Base-by-base conservation (phyloP, 2,797 vertebrate genomes). In the Caiman crocodilus region DNA sequence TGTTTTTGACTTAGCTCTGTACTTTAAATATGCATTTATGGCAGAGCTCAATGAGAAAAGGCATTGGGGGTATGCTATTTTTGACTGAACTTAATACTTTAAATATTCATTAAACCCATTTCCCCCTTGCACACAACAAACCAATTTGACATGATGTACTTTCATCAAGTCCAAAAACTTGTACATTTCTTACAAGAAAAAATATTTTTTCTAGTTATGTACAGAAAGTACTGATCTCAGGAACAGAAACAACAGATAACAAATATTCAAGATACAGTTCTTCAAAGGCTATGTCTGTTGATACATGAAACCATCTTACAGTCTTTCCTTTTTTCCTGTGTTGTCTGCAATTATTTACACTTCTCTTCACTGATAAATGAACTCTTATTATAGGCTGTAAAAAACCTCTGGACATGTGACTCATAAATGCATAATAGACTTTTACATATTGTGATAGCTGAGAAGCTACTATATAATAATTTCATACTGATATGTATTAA, bases 21-120 rank as follows among this genome's bases (percentile, higher is more conserved):
- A 50, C 42, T 50, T 50, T 50, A 50, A 50, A 50, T 50, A 50
- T 10, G 3, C 42, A 50, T 50, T 50, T 50, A 50, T 50, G 42
- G 23, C 77, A 55, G 35, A 8, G 6, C 21, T 59, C 57, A 16
- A 83, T 65, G 14, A 56, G 21, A 83, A 64, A 76, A 82, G 78
- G 1, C 4, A 30, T 6, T 11, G 50, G 25, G 65, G 57, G 87
- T 79, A 12, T 55, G 74, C 18, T 25, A 20, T 83, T 81, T 82
- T 90, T 87, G 81, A 74, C 56, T 67, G 65, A 7, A n/a, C 25
- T 4, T 6, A 17, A 50, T 14, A 57, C 4, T 79, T 90, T 55
- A 91, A 96, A 59, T 61, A 75, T 55, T 64, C 69, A 86, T 88
- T 82, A n/a, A 89, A 82, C 63, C 2, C 30, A 26, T 83, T 26